Evolutionary conservation across 2,888 invertebrate genomes (phyloP), one percentile per base, ranked within the genome.

Genomic region (Drosophila phalerata): DNA sequence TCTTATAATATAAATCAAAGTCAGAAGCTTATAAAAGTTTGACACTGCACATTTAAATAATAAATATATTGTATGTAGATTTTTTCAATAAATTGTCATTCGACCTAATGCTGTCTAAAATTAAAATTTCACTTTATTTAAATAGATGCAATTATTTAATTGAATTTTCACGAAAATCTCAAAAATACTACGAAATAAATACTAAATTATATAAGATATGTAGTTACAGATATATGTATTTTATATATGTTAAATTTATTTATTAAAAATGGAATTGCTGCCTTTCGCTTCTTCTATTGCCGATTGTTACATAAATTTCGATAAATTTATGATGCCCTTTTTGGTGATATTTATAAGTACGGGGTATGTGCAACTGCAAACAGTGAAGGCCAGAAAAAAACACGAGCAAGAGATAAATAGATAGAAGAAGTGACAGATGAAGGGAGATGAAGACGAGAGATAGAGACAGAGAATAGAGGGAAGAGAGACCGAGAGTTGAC

Each of bases 401-500:
- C 10, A 40, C n/a, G 42, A 30, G 13, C 56, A 34, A 22, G 22
- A 68, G 56, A 57, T 34, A 52, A 48, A 53, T 19, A 53, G 25
- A 47, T 17, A 25, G 34, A 42, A 22, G 11, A n/a, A 19, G 4
- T 25, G 30, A 38, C n/a, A n/a, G 47, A 43, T 13, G 11, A 13
- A 28, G 17, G 25, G n/a, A 34, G 28, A 37, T n/a, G 8, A 37
- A 37, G 37, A 37, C 37, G 8, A 42, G 17, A 40, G 49, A 32
- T 8, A 6, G 38, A 30, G 52, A 40, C 17, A 17, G 37, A 42
- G 0, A 4, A 6, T 0, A 43, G 22, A 25, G 25, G 40, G 19
- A 43, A 19, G 43, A 37, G 52, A 22, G n/a, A 56, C 48, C 58
- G 55, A 57, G 62, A 86, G 84, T 85, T 85, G 87, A 85, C 87